Evolutionary conservation across 2,113 vertebrate species (phyloP).

Genomic region (Eudorcas thomsonii): DNA sequence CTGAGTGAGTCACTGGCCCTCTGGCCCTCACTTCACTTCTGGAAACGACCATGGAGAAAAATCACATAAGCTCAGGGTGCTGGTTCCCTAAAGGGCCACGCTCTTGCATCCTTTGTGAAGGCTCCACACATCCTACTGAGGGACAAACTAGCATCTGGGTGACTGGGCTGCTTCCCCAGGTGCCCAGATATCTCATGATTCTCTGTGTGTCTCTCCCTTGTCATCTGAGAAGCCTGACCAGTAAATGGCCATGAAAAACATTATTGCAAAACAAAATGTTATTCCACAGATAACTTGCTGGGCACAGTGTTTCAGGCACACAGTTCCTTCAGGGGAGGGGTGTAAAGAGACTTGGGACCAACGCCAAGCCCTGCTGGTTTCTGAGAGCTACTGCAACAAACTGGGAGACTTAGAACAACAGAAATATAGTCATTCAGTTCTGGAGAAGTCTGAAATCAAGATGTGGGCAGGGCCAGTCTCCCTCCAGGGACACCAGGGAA

Average conservation of each 20-base stretch:
- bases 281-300: not conserved
- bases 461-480: not conserved
- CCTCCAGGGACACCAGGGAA: not conserved
- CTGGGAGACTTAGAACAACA: not conserved
- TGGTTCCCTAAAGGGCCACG: not conserved
- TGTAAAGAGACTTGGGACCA: not conserved
- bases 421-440: not conserved
- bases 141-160: not conserved
- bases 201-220: not conserved
- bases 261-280: not conserved
- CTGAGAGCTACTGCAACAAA: not conserved
- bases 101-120: not conserved
- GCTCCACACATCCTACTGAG: not conserved
- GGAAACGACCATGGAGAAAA: not conserved
- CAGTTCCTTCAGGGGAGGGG: not conserved
- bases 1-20: not conserved
- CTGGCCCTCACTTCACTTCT: not conserved
- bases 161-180: not conserved
- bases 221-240: not conserved
- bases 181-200: not conserved
- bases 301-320: not conserved
- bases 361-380: not conserved
- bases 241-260: not conserved
- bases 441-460: not conserved
- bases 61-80: not conserved